Evolutionary conservation across 2,888 invertebrate genomes (phyloP).

Genomic region (Nephrotoma appendiculata): DNA sequence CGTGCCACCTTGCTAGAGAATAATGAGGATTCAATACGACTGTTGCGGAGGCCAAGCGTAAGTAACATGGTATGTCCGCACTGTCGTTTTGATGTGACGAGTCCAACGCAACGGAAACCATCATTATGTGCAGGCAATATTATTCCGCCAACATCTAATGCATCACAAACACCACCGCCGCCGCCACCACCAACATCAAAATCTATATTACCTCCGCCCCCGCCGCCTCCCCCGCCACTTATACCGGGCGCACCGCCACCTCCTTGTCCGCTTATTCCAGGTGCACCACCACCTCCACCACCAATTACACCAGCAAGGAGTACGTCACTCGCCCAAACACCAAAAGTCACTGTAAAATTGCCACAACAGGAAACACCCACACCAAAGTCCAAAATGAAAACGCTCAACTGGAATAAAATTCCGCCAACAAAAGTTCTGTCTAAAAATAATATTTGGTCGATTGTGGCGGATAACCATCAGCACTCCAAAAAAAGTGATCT

Average conservation of each 20-base stretch:
- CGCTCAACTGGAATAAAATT: slow-evolving; percentile 96
- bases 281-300: slow-evolving; percentile 18
- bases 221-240: slow-evolving; percentile 32
- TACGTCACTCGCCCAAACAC: slow-evolving; percentile 17
- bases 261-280: slow-evolving; percentile 17
- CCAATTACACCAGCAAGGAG: slow-evolving; percentile 32
- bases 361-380: slow-evolving; percentile 86
- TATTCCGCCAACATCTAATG: slow-evolving; percentile 22
- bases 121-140: slow-evolving; percentile 24
- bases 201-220: slow-evolving; percentile 23
- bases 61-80: slow-evolving; percentile 46
- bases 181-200: slow-evolving; percentile 33
- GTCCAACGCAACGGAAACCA: slow-evolving; percentile 44
- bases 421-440: slow-evolving; percentile 83
- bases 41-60: slow-evolving; percentile 61
- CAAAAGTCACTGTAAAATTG: slow-evolving; percentile 37
- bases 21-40: slow-evolving; percentile 70
- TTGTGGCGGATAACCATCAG: slow-evolving; percentile 73
- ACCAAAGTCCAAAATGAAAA: slow-evolving; percentile 94
- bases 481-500: slow-evolving; percentile 70
- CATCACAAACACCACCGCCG: slow-evolving; percentile 33
- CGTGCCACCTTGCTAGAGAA: slow-evolving; percentile 77
- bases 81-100: slow-evolving; percentile 39
- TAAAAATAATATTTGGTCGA: slow-evolving; percentile 85
- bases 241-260: slow-evolving; percentile 30